Evolutionary conservation across 1,140 invertebrate genomes (phyloP), one percentile per base, ranked within the genome.

Genomic region (Episyrphus balteatus): DNA sequence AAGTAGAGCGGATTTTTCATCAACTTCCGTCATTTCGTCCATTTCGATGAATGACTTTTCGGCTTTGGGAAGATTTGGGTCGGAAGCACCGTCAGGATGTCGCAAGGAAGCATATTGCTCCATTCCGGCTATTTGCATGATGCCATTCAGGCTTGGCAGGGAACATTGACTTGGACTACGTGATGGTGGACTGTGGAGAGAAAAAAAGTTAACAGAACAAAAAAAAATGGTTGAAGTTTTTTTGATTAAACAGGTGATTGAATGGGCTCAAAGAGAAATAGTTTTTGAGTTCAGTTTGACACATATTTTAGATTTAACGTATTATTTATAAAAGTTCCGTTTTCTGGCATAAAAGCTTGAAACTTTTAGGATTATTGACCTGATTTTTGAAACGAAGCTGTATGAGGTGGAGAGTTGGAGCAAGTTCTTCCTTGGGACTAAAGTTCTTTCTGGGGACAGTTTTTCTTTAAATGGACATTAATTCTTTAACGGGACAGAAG

Each of bases 71-170:
- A 92, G 73, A 73, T 90, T 89, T 11, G 89, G 87, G 77, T 92
- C 89, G 5, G 89, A 93, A 21, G 89, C 87, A 34, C 88, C 88
- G 59, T 93, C 89, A 2, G 88, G 88, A 71, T 91, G 87, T 55
- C 85, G 75, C 12, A 89, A 68, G 48, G 81, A 81, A 5, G 86
- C 83, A 47, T 68, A 68, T 42, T 68, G 65, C 31, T 68, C 65
- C 65, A 89, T 82, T 54, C 83, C 68, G 8, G 73, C 72, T 37
- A 76, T 75, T 44, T 73, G 72, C 56, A 74, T 74, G 19, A 68
- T 66, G 41, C 65, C 66, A 46, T 66, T 68, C 30, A 68, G 36
- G 26, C 66, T 68, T 44, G 65, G 66, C 44, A 68, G 46, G 21
- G 61, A 66, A 17, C 58, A 61, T 42, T 68, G 63, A 34, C 65